phyloP scores from a whole-genome alignment of 2,113 vertebrate species.

The Ailuropoda melanoleuca region DNA sequence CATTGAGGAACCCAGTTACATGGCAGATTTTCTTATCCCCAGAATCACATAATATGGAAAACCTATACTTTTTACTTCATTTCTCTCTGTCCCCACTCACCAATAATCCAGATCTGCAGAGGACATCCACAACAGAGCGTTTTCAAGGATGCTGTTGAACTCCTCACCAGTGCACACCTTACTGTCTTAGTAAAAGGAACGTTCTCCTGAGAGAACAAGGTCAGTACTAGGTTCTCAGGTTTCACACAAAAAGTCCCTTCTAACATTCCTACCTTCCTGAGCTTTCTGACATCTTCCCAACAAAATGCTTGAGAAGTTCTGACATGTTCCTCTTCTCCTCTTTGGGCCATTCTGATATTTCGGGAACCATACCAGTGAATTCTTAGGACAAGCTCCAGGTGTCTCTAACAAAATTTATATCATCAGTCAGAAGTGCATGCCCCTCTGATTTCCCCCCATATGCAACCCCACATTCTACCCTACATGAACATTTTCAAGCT shows the following conservation, averaged over 20 bases:
- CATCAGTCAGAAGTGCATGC: not conserved
- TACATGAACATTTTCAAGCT: not conserved
- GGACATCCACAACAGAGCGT: not conserved
- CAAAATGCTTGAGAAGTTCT: not conserved
- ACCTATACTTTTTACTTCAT: not conserved
- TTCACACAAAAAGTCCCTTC: not conserved
- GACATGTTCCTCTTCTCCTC: not conserved
- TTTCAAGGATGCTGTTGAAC: not conserved
- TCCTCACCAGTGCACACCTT: not conserved
- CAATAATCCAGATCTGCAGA: not conserved
- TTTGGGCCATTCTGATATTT: not conserved
- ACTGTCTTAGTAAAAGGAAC: not conserved
- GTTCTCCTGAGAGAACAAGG: not conserved
- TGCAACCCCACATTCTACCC: not conserved
- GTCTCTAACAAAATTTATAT: not conserved
- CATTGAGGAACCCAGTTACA: not conserved
- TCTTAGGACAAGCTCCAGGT: not conserved
- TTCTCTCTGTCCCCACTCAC: not conserved
- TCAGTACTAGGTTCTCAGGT: not conserved
- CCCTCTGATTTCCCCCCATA: not conserved
- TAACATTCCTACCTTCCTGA: not conserved
- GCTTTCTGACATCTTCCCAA: not conserved
- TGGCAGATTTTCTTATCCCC: not conserved
- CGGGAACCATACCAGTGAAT: not conserved
- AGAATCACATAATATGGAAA: not conserved